A percentile compares a stretch with the other conserved stretches of the same genome.
These are phyloP conservation scores for Athetis lepigone DNA, from an alignment of 2,888 invertebrate genomes.

Conservation along the genomic window DNA sequence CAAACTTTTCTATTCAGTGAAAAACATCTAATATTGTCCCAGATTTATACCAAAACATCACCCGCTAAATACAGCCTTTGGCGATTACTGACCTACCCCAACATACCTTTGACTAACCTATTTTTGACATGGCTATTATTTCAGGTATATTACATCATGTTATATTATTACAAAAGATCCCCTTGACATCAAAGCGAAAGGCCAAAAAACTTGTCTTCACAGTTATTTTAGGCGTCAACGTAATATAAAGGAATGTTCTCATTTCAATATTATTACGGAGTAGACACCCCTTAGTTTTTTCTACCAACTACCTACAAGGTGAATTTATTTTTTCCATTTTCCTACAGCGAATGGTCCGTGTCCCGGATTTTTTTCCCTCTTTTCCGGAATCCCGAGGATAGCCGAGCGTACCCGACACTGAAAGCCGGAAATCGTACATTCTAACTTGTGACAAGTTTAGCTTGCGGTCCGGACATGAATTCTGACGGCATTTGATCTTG, in stretches of 20 bases:
- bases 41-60: not conserved
- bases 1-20: not conserved
- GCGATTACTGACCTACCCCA: not conserved
- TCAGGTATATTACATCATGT: conserved; percentile 24
- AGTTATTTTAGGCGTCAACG: conserved; percentile 25
- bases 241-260: conserved; percentile 36
- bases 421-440: conserved; percentile 46
- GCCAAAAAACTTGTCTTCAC: conserved; percentile 4
- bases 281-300: not conserved
- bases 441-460: conserved; percentile 51
- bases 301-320: not conserved
- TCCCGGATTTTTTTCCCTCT: not conserved
- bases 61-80: not conserved
- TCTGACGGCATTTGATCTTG: conserved; percentile 37
- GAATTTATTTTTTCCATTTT: conserved; percentile 20
- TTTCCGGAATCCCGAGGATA: conserved; percentile 22
- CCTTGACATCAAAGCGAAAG: conserved; percentile 16
- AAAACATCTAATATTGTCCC: not conserved
- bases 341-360: conserved; percentile 18
- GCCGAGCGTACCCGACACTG: conserved; percentile 20
- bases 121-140: conserved; percentile 8
- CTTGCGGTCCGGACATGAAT: conserved; percentile 19
- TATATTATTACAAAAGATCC: conserved; percentile 15
- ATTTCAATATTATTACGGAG: conserved; percentile 46
- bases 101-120: not conserved